Conservation (phyloP, 2,797 vertebrate species). For the Philypnodon macrostomus region DNA sequence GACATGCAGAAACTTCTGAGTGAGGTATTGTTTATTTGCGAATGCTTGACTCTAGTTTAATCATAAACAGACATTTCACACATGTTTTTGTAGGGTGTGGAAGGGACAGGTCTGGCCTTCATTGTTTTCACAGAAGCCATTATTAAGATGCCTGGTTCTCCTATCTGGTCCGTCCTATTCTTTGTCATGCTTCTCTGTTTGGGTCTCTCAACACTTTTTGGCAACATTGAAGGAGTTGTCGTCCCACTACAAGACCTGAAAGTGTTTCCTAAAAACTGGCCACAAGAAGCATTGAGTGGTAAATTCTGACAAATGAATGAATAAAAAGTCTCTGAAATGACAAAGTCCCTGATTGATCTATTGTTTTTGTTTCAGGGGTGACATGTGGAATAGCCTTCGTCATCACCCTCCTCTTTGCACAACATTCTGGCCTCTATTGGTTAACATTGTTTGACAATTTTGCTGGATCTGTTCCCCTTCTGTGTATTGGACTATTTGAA, state of each 20-base stretch:
- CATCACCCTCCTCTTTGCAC: constrained; percentile 84
- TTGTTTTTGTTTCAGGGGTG: constrained; percentile 77
- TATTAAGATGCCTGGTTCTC: constrained; percentile 90
- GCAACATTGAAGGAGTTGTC: constrained; percentile 87
- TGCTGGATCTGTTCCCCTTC: constrained; percentile 88
- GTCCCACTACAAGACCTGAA: constrained; percentile 87
- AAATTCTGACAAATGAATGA: no score
- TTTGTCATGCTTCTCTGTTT: constrained; percentile 95
- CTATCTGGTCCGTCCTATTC: constrained; percentile 89
- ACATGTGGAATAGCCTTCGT: constrained; percentile 79
- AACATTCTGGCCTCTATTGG: constrained; percentile 91
- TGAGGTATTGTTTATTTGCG: constrained; percentile 67
- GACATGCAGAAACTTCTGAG: constrained; percentile 82
- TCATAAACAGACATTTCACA: neutral
- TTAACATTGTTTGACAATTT: constrained; percentile 88
- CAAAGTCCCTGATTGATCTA: no score
- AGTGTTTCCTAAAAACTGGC: constrained; percentile 78
- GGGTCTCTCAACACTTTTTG: constrained; percentile 92
- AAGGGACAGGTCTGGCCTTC: constrained; percentile 94
- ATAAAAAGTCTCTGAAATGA: no score
- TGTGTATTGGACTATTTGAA: constrained; percentile 90
- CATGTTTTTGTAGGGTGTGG: constrained; percentile 81
- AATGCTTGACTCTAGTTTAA: no score
- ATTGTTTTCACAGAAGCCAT: constrained; percentile 97
- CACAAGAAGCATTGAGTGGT: constrained; percentile 89